Evolutionary conservation across 1,140 invertebrate genomes (phyloP).

Genomic region (Drosophila pectinifera): DNA sequence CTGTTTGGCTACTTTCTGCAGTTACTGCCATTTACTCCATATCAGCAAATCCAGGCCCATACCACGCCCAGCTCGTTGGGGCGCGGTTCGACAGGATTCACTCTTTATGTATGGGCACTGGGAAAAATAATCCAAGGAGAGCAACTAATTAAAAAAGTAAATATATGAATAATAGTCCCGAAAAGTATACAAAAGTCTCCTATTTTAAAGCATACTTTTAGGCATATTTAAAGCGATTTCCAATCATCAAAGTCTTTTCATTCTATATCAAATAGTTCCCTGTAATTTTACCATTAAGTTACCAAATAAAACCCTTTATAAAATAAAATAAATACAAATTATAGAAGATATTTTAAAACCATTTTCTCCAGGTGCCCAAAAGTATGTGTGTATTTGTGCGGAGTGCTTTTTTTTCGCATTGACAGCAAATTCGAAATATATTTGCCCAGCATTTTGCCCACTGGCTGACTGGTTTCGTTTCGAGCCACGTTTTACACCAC

Average conservation of each 20-base stretch:
- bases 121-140: background rate
- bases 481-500: constrained; percentile 70
- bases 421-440: constrained; percentile 83
- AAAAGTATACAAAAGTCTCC: too few species aligned
- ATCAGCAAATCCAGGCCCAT: constrained; percentile 53
- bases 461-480: constrained; percentile 39
- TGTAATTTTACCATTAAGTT: too few species aligned
- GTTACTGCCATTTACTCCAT: constrained; percentile 54
- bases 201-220: background rate
- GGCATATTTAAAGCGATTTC: background rate
- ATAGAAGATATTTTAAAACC: too few species aligned
- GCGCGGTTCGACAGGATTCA: constrained; percentile 43
- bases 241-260: too few species aligned
- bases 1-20: constrained; percentile 56
- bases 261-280: background rate
- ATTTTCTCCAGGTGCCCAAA: constrained; percentile 3
- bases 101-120: constrained; percentile 31
- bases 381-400: constrained; percentile 25
- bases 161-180: background rate
- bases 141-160: background rate
- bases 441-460: constrained; percentile 63
- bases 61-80: constrained; percentile 46
- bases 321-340: background rate
- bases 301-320: too few species aligned
- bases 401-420: constrained; percentile 72